Evolutionary conservation across 2,113 vertebrate genomes (phyloP), one percentile per base, ranked within the genome.

Genomic region (Poeciliopsis prolifica): DNA sequence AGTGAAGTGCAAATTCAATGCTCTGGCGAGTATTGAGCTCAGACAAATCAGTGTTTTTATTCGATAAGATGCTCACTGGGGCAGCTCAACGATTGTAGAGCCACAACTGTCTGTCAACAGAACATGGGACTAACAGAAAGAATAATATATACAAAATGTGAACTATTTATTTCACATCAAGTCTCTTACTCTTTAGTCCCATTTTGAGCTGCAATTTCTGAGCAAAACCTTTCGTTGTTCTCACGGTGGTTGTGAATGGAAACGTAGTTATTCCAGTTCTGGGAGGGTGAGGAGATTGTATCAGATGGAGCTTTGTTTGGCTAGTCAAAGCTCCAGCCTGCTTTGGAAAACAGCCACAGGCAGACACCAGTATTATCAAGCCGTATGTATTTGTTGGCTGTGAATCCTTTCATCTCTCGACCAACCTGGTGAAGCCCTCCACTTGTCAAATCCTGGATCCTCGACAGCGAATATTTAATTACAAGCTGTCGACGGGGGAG

Each of bases 381-480:
- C n/a, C 7, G 40, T 62, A 61, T 40, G 63, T 14, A 62, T 61
- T 66, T 72, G 15, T 31, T 40, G 70, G 29, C 69, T 51, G 7
- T 35, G 29, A 44, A 72, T 35, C 54, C 28, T 33, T 60, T 33
- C 17, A 37, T 66, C n/a, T 4, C 24, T 61, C 30, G 29, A 44
- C 62, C 62, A 72, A 61, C 51, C 63, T 61, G 51, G 63, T 48
- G 28, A 72, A 54, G 64, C 51, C 29, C n/a, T 58, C n/a, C 63
- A 8, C 70, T 42, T 30, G 62, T 72, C 22, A 17, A 62, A 72
- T 44, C 31, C 19, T 72, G 63, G 54, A 67, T 2, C 70, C 61
- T 31, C 12, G 10, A 61, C 64, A 29, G 12, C 15, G 64, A 63
- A 79, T 44, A 79, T 67, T 79, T 79, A 72, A 68, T 72, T 51